Conservation (phyloP, 1,140 invertebrate species). For the Chrysoperla carnea region DNA sequence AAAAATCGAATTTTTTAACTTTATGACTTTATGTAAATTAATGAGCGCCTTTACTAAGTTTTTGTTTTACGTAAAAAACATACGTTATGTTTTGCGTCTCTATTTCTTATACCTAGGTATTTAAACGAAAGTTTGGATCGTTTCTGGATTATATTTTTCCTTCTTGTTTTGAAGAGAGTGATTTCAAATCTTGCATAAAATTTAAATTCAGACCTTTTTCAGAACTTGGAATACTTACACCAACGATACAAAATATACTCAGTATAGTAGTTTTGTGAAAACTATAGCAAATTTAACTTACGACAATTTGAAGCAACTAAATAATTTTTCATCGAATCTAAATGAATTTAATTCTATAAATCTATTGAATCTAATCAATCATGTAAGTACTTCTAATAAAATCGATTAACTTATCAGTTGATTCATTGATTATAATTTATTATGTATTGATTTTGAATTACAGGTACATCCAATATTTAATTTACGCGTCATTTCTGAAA, state of each 20-base stretch:
- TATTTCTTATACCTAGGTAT: too few relatives aligned
- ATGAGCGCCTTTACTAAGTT: too few relatives aligned
- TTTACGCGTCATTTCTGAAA: slow-evolving; percentile 2
- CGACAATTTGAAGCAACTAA: slow-evolving; percentile 22
- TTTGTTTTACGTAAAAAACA: too few relatives aligned
- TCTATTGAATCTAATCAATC: slow-evolving; percentile 22
- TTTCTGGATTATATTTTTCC: too few relatives aligned
- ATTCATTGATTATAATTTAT: slow-evolving; percentile 15
- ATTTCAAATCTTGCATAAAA: too few relatives aligned
- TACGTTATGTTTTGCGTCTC: too few relatives aligned
- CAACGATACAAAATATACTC: slow-evolving; percentile 18
- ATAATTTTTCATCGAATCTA: slow-evolving; percentile 23
- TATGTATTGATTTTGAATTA: slow-evolving; percentile 12
- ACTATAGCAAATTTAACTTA: slow-evolving; percentile 28
- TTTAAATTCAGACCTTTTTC: too few relatives aligned
- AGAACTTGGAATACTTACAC: slow-evolving; percentile 15
- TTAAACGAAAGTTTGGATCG: too few relatives aligned
- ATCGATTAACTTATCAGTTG: slow-evolving; percentile 2
- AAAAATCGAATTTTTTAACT: too few relatives aligned
- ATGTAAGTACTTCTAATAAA: slow-evolving; percentile 19
- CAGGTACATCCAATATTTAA: slow-evolving; percentile 16
- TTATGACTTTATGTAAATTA: too few relatives aligned
- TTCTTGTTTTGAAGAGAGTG: too few relatives aligned
- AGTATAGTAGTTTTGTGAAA: slow-evolving; percentile 27
- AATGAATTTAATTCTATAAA: slow-evolving; percentile 23